Evolutionary conservation across 2,797 vertebrate species (phyloP).

Genomic region (Malacoctenus gilli): DNA sequence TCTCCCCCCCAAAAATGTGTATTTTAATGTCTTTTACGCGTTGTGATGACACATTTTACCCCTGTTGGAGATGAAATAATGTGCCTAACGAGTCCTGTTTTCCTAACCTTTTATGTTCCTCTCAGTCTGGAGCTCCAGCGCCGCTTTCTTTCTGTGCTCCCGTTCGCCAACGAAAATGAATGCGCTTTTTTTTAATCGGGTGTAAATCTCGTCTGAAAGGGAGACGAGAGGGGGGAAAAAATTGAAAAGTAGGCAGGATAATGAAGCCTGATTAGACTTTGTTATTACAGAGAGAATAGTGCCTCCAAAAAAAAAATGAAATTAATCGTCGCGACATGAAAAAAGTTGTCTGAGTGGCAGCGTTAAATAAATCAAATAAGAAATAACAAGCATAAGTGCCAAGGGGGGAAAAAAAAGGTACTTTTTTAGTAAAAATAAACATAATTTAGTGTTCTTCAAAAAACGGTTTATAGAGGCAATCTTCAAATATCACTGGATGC

Average conservation of each 20-base stretch:
- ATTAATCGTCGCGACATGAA: constrained; percentile 20
- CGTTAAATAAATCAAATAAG: constrained; percentile 28
- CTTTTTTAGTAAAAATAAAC: constrained; percentile 12
- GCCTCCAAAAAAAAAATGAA: constrained; percentile 11
- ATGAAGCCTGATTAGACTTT: constrained; percentile 34
- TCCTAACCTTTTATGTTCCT: no score
- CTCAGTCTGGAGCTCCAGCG: no score
- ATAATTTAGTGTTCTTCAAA: no score
- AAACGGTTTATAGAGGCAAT: not conserved
- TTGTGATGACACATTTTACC: no score
- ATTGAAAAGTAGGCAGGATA: constrained; percentile 10
- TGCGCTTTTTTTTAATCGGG: not conserved
- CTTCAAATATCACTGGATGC: not conserved
- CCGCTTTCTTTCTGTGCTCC: constrained; percentile 5
- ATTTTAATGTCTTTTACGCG: not conserved
- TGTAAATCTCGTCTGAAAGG: not conserved
- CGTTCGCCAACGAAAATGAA: constrained; percentile 19
- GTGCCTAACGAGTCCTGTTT: no score
- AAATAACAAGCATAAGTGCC: not conserved
- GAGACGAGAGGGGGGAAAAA: not conserved
- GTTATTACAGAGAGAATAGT: constrained; percentile 30
- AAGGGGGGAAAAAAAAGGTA: constrained; percentile 16
- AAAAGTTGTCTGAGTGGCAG: constrained; percentile 11
- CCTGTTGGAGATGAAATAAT: no score
- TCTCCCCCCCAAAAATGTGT: no score